A percentile compares a stretch with the other conserved stretches of the same genome.
These are phyloP conservation scores for Dolomedes plantarius DNA, from an alignment of 2,888 invertebrate species.

Conservation along the genomic window DNA sequence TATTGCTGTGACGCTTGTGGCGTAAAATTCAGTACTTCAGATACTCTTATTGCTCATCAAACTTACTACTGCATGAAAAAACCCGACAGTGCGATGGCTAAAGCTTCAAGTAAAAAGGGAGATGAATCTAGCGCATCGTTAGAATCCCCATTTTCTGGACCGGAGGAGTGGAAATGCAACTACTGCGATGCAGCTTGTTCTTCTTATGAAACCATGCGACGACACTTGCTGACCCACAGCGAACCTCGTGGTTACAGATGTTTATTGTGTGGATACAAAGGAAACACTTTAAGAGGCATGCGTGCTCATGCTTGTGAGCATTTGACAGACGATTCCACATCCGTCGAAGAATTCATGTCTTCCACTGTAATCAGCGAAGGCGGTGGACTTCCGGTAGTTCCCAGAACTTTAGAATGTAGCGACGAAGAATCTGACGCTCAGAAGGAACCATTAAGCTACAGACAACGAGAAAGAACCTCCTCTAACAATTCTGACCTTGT, in stretches of 20 bases:
- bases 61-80: conserved; percentile 93
- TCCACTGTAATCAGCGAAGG: conserved; percentile 88
- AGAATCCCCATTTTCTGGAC: conserved; percentile 76
- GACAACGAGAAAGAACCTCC: conserved; percentile 1
- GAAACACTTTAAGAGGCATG: conserved; percentile 97
- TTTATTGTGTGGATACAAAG: conserved; percentile 95
- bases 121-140: conserved; percentile 75
- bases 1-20: conserved; percentile 94
- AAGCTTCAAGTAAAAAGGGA: conserved; percentile 75
- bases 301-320: conserved; percentile 98
- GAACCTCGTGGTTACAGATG: conserved; percentile 90
- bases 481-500: neutral
- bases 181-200: conserved; percentile 91
- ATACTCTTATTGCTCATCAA: conserved; percentile 95
- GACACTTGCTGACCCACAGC: conserved; percentile 94
- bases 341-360: conserved; percentile 84
- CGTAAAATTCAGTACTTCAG: conserved; percentile 94
- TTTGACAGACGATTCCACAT: conserved; percentile 84
- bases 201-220: conserved; percentile 90
- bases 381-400: conserved; percentile 23
- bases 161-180: conserved; percentile 85
- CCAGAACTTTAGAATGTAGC: conserved; percentile 1
- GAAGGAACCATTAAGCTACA: neutral
- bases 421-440: conserved; percentile 47
- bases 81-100: conserved; percentile 49